Percentiles rank a stretch among this genome's conserved stretches.
Conservation (phyloP, 2,797 vertebrate species). For the Poeciliopsis infans region DNA sequence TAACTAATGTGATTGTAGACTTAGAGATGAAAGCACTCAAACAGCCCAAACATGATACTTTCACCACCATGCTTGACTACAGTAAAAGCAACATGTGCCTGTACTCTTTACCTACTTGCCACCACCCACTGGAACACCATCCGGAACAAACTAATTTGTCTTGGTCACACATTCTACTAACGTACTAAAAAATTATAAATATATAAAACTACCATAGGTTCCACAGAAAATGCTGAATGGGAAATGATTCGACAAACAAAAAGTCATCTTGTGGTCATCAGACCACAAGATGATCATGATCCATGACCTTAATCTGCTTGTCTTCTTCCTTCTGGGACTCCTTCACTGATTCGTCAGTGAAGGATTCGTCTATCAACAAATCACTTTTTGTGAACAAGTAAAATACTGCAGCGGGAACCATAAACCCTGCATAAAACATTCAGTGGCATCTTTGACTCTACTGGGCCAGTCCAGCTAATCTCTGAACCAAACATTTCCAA, state of each 20-base stretch:
- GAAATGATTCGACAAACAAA: too few species aligned
- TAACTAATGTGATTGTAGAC: background rate
- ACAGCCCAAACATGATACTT: background rate
- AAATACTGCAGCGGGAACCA: background rate
- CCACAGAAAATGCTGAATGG: too few species aligned
- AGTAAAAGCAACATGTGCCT: background rate
- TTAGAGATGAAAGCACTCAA: too few species aligned
- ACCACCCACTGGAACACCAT: background rate
- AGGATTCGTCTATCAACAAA: background rate
- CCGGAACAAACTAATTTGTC: background rate
- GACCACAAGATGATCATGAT: background rate
- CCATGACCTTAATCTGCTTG: background rate
- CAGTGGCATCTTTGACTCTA: background rate
- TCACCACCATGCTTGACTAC: background rate
- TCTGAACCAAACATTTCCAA: background rate
- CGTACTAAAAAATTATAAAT: too few species aligned
- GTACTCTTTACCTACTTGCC: background rate
- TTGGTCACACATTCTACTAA: too few species aligned
- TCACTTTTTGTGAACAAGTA: background rate
- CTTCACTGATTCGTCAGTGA: background rate
- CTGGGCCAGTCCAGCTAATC: background rate
- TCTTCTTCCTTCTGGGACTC: background rate
- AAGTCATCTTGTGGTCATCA: too few species aligned
- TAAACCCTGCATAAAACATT: background rate
- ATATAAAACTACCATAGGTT: too few species aligned